These are phyloP conservation scores for Sardinella longiceps DNA, from an alignment of 2,797 vertebrate species.

Conservation along the genomic window DNA sequence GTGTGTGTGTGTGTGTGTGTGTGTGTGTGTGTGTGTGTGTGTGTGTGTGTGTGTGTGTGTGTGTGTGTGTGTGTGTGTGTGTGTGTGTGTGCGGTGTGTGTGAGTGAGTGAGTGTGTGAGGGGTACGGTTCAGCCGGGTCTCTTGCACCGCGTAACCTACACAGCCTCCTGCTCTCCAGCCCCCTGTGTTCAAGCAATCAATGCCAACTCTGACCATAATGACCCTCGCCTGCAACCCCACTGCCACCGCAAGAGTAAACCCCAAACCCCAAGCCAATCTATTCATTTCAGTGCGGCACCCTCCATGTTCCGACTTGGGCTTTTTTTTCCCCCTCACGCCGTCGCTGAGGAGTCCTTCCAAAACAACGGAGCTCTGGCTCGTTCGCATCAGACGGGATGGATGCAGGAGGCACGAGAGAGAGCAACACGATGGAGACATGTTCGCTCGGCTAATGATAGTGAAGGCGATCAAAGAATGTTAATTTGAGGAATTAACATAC, in stretches of 20 bases:
- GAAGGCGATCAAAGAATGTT: conserved; percentile 53
- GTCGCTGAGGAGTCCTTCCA: conserved; percentile 25
- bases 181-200: conserved; percentile 48
- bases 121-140: neutral
- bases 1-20: too few species aligned
- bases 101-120: too few species aligned
- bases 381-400: conserved; percentile 32
- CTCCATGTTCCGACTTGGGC: conserved; percentile 33
- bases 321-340: neutral
- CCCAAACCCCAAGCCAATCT: conserved; percentile 58
- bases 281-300: conserved; percentile 57
- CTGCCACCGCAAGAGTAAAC: conserved; percentile 54
- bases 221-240: conserved; percentile 43
- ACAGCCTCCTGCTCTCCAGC: conserved; percentile 42
- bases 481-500: conserved; percentile 57
- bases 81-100: too few species aligned
- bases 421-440: conserved; percentile 21
- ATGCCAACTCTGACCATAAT: conserved; percentile 61
- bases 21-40: too few species aligned
- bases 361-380: conserved; percentile 45
- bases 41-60: too few species aligned
- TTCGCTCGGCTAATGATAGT: conserved; percentile 34
- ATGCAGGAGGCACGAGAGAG: conserved; percentile 53
- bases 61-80: too few species aligned
- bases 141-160: neutral